Conservation (phyloP, 37 sponge, comb jelly and placozoan genomes). For the Amphimedon queenslandica region DNA sequence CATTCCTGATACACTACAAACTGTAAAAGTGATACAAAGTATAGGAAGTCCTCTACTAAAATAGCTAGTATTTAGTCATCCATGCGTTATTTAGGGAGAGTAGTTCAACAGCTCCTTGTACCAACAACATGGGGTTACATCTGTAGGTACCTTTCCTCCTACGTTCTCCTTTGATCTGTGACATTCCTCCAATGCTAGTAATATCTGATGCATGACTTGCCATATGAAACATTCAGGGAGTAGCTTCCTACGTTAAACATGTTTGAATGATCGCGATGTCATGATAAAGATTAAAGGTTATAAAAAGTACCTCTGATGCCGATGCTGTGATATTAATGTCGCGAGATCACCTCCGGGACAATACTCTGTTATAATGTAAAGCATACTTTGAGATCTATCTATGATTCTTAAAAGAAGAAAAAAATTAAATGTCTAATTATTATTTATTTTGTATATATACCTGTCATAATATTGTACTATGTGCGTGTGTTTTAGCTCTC, state of each 20-base stretch:
- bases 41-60: too few species aligned
- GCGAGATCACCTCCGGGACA: conserved; percentile 85
- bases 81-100: too few species aligned
- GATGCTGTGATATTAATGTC: conserved; percentile 36
- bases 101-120: too few species aligned
- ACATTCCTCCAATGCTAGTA: conserved; percentile 72
- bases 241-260: conserved; percentile 18
- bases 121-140: too few species aligned
- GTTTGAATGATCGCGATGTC: too few species aligned
- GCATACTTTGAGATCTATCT: conserved; percentile 35
- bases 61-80: too few species aligned
- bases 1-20: too few species aligned
- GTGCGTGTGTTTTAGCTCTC: conserved; percentile 74
- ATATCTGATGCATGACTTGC: conserved; percentile 66
- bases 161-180: conserved; percentile 24
- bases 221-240: conserved; percentile 69
- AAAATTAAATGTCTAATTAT: not conserved
- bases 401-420: conserved; percentile 42
- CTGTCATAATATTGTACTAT: conserved; percentile 83
- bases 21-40: too few species aligned
- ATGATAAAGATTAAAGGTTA: too few species aligned
- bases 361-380: conserved; percentile 88
- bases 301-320: conserved; percentile 23
- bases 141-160: conserved; percentile 56
- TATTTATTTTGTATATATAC: not conserved